These are phyloP conservation scores for Rotaria socialis DNA, from an alignment of 2,888 invertebrate species.

Conservation along the genomic window DNA sequence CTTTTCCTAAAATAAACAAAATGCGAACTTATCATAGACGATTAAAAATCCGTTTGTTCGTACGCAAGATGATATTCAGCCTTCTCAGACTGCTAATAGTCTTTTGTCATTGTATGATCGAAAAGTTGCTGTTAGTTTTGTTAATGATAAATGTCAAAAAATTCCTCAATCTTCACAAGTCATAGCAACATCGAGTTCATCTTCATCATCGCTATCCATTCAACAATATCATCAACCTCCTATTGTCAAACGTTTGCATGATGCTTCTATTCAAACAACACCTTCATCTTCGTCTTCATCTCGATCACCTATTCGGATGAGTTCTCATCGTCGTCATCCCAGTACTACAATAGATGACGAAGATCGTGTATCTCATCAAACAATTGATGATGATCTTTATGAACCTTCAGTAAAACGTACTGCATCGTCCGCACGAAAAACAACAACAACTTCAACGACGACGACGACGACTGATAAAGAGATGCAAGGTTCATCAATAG, in stretches of 20 bases:
- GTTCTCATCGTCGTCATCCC: background rate
- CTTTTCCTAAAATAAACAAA: background rate
- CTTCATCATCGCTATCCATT: no score
- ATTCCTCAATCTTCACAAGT: background rate
- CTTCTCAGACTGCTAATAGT: background rate
- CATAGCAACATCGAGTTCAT: background rate
- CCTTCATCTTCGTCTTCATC: background rate
- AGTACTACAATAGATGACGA: background rate
- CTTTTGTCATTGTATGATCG: background rate
- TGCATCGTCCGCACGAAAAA: background rate
- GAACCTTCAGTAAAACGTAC: background rate
- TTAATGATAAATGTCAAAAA: background rate
- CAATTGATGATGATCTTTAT: background rate
- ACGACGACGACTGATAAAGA: background rate
- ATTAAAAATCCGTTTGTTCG: background rate
- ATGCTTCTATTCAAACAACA: conserved; percentile 6
- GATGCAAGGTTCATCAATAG: background rate
- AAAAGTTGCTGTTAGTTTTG: background rate
- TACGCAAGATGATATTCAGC: background rate
- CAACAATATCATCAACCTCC: background rate
- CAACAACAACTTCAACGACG: background rate
- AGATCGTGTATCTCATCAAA: background rate
- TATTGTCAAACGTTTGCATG: background rate
- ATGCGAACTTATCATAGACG: background rate
- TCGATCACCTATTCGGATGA: background rate